A percentile compares a stretch with the other conserved stretches of the same genome.
Conservation (phyloP, 2,888 invertebrate species). For the Petrolisthes cinctipes region DNA sequence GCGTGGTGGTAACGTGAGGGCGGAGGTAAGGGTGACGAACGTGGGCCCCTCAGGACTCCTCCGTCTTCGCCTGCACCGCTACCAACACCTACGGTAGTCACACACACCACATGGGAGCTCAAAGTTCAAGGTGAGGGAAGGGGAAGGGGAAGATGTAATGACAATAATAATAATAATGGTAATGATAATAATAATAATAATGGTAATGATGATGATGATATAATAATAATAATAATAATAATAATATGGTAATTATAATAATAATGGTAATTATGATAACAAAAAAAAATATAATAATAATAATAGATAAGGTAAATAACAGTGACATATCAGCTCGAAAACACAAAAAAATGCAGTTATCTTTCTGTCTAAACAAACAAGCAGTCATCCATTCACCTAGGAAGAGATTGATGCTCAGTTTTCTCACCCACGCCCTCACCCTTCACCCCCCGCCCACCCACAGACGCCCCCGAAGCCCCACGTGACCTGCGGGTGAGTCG, state of each 20-base stretch:
- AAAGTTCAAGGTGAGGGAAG: slow-evolving; percentile 53
- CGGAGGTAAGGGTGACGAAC: slow-evolving; percentile 47
- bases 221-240: no score
- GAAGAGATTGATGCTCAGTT: neutral
- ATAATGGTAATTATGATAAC: no score
- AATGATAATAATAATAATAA: no score
- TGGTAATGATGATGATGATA: no score
- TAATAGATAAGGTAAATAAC: no score
- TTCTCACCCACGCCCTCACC: neutral
- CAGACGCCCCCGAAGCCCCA: slow-evolving; percentile 80
- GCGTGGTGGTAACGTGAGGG: slow-evolving; percentile 69
- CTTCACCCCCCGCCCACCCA: slow-evolving; percentile 5
- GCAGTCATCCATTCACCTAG: no score
- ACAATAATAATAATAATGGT: no score
- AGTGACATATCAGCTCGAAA: no score
- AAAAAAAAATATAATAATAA: no score
- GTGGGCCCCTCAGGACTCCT: slow-evolving; percentile 58
- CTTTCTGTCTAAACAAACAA: no score
- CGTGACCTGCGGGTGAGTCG: slow-evolving; percentile 78
- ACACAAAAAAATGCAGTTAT: no score
- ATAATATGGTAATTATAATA: no score
- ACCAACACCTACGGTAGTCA: slow-evolving; percentile 70
- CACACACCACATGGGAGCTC: slow-evolving; percentile 58
- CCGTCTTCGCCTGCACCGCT: slow-evolving; percentile 61
- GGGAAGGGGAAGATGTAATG: neutral